Conservation (phyloP, 53 echinoderm and acorn worm genomes). For the Stichopus horrens region DNA sequence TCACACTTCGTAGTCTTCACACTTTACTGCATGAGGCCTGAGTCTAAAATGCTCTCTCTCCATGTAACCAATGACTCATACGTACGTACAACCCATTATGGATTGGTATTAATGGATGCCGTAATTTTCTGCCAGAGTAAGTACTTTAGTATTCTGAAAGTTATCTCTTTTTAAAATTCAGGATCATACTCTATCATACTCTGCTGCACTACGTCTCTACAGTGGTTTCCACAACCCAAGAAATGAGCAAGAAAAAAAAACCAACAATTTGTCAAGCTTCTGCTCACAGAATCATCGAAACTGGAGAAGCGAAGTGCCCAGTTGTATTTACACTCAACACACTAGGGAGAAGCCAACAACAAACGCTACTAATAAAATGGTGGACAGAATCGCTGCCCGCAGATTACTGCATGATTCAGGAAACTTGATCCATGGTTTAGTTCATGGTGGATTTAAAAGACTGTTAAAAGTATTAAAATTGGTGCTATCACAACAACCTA, state of each 20-base stretch:
- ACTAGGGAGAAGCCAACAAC: not conserved
- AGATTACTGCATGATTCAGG: not conserved
- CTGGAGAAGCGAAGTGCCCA: conserved; percentile 21
- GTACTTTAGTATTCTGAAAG: not conserved
- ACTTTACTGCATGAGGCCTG: no score
- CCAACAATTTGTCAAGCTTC: not conserved
- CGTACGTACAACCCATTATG: not conserved
- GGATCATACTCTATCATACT: not conserved
- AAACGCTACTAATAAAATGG: conserved; percentile 1
- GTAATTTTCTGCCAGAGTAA: not conserved
- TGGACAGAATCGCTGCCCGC: conserved; percentile 17
- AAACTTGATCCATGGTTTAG: conserved; percentile 23
- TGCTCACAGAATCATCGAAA: conserved; percentile 21
- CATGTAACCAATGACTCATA: not conserved
- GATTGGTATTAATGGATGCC: not conserved
- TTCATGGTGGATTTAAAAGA: not conserved
- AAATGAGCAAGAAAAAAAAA: not conserved
- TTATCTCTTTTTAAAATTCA: not conserved
- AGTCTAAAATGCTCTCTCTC: not conserved
- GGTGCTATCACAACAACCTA: conserved; percentile 1
- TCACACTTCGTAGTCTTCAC: no score
- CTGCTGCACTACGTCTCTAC: not conserved
- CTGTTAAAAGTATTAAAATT: conserved; percentile 8
- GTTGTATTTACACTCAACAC: conserved; percentile 1
- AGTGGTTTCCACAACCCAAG: not conserved